phyloP scores from a whole-genome alignment of 2,113 vertebrate species.

The Proteles cristata region DNA sequence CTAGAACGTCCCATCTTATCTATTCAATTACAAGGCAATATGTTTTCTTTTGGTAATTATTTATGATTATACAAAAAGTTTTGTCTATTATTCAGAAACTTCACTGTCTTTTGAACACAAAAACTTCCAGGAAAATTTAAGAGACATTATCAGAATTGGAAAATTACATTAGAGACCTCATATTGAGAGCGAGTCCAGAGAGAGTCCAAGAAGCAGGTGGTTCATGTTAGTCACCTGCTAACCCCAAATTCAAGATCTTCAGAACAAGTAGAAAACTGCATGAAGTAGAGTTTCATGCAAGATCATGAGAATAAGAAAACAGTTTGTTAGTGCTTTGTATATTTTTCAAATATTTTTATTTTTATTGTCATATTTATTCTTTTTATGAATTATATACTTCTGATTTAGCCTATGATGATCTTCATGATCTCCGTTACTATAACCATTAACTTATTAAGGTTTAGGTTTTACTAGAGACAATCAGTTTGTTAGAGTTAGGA shows the following conservation, averaged over 20 bases:
- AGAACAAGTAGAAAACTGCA: neutral
- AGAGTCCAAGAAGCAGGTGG: neutral
- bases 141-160: neutral
- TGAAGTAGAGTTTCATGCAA: neutral
- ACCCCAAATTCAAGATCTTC: neutral
- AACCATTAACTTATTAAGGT: neutral
- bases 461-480: neutral
- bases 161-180: neutral
- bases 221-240: neutral
- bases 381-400: neutral
- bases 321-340: neutral
- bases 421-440: neutral
- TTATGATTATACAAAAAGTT: neutral
- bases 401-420: neutral
- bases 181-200: neutral
- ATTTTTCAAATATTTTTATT: neutral
- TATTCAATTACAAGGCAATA: neutral
- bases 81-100: neutral
- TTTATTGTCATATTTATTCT: neutral
- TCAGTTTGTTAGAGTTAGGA: neutral
- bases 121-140: neutral
- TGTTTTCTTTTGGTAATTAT: neutral
- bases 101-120: neutral
- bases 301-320: neutral
- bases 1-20: neutral